Evolutionary conservation across 2,797 vertebrate genomes (phyloP), one percentile per base, ranked within the genome.

Genomic region (Neosalanx taihuensis): DNA sequence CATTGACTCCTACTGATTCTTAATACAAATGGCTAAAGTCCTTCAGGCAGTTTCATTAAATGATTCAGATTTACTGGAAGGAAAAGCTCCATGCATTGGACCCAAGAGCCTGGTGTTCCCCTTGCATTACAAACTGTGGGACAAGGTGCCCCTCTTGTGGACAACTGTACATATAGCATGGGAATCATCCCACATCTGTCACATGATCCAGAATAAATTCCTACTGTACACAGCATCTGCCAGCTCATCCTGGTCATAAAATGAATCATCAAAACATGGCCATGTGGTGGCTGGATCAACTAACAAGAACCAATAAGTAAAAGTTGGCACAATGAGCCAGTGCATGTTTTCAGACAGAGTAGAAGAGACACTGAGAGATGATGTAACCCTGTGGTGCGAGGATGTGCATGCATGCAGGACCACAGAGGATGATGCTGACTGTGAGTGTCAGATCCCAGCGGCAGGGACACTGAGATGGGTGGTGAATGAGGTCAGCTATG

Each of bases 91-190:
- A n/a, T 64, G n/a, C 6, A 15, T 64, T 6, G 35, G 62, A 37
- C 37, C 33, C 31, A 37, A 64, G 12, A 64, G 30, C n/a, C 10
- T 46, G 18, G 2, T 10, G n/a, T 23, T 35, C 7, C 3, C 2
- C 10, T 64, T 20, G 63, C n/a, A 35, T 65, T 56, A 59, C 0
- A 0, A 51, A 56, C 51, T 12, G 18, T 70, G 69, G 82, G 72
- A 29, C 72, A 73, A 88, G 61, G 71, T 67, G 18, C 63, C 85
- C 85, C 84, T 87, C 91, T 80, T 61, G 81, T 86, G 91, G 84
- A 70, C 7, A 75, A 30, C 65, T 67, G 12, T 0, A 2, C 57
- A 30, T 77, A 81, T 31, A 76, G 69, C 76, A 80, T 0, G 6
- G 17, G 49, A 15, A 6, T n/a, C 51, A 56, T 56, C 18, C 58